Base-by-base conservation (phyloP, 2,888 invertebrate genomes). In the Drosophila kuntzei region DNA sequence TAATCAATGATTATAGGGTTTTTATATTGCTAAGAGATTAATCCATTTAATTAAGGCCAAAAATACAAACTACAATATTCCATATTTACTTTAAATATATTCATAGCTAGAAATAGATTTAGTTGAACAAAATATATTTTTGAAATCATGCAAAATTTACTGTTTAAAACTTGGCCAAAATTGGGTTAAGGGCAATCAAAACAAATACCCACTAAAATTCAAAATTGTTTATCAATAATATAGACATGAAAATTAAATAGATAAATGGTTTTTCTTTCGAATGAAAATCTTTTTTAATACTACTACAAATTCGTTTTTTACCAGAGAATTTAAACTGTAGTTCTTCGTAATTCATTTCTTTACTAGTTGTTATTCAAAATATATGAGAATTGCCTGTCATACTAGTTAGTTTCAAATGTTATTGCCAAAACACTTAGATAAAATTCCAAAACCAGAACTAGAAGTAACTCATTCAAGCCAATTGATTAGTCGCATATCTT, bases 391-490 rank as follows among this genome's bases (percentile, higher is more conserved):
- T 8, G 7, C 0, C 12, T 27, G 14, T 25, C 9, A 14, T 25
- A n/a, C n/a, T n/a, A 25, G 3, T 29, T 16, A 43, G 11, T n/a
- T 39, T 47, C 2, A 11, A 7, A 16, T 47, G 25, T 57, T 34
- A 34, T 39, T 43, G 32, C 9, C 39, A 36, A 16, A 29, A 39
- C 25, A 14, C 3, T 8, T 12, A 51, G 63, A 70, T 63, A 62
- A 47, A 55, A 70, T 70, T 69, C 47, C 51, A 20, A 25, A 22
- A 6, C n/a, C 34, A 9, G 41, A 18, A n/a, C n/a, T 32, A n/a
- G 29, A 60, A 60, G 32, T 50, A 54, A 49, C 46, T 32, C 32
- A 60, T 37, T 59, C 34, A 49, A 53, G 2, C 8, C 41, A 49
- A 47, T 59, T 64, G 51, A 51, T 29, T 46, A 51, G 46, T 44